Evolutionary conservation across 2,888 invertebrate species (phyloP), one percentile per base, ranked within the genome.

Genomic region (Andricus quercusramuli): DNA sequence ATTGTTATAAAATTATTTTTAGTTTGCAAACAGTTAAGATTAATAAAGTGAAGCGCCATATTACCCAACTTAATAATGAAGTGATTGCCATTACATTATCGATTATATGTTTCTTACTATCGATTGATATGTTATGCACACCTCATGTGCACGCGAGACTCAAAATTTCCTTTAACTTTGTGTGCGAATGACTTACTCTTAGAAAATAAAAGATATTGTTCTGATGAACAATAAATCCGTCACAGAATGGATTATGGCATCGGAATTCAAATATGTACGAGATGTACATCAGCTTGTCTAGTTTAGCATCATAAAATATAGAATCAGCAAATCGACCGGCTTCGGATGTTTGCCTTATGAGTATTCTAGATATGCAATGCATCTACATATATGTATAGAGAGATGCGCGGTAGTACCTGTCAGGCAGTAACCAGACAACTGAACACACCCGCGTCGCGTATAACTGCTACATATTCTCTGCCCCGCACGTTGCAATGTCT

Each of bases 301-400:
- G 29, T 47, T 47, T 51, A 29, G 70, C 25, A 70, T 70, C 47
- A 70, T 47, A 70, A 70, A 47, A 70, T 67, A 41, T 51, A 70
- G 70, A 70, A 70, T 70, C 17, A 20, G 51, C 70, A 51, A 70
- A 70, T 51, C 70, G 51, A 70, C 17, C 8, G 11, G 70, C 25
- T 51, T 51, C 47, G 70, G 47, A 51, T 70, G 70, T 70, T 70
- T 70, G 70, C 70, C 70, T 70, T 51, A 70, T 70, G 70, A 68
- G 68, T 70, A 70, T 70, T 70, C 70, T 70, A 70, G 70, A 51
- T 70, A 70, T 70, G 47, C 70, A 20, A 70, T 51, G 70, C 47
- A 47, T 70, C 70, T 29, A 70, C 70, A 70, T 29, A 29, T 56
- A 29, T 56, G 47, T 29, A 74, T 74, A 29, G 25, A 44, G 8